Conservation (phyloP, 2,888 invertebrate species). For the Amphiduros pacificus region DNA sequence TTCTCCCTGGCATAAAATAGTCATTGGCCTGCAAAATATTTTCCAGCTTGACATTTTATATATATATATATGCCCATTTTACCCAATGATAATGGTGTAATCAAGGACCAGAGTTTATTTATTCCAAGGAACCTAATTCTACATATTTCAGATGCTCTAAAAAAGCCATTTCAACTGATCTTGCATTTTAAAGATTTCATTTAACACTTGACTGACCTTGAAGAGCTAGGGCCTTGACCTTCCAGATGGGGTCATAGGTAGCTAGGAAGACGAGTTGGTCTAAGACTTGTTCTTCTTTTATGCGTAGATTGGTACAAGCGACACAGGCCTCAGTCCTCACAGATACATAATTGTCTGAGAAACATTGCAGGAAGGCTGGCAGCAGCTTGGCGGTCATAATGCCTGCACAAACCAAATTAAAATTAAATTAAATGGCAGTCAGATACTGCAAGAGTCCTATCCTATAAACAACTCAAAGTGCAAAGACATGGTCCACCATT, state of each 20-base stretch:
- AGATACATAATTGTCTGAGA: conserved; percentile 56
- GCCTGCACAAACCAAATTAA: conserved; percentile 37
- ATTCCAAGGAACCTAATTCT: not conserved
- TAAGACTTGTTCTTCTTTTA: conserved; percentile 48
- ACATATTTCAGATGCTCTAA: too few relatives aligned
- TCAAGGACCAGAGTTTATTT: not conserved
- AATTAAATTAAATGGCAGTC: too few relatives aligned
- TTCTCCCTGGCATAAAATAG: not conserved
- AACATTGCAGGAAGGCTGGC: conserved; percentile 54
- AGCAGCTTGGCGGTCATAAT: conserved; percentile 60
- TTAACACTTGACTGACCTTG: conserved; percentile 49
- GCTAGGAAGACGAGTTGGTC: conserved; percentile 50
- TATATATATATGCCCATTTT: not conserved
- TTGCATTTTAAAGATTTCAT: not conserved
- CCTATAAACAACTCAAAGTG: too few relatives aligned
- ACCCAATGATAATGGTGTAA: not conserved
- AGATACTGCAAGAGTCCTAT: too few relatives aligned
- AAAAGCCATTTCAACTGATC: too few relatives aligned
- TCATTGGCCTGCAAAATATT: not conserved
- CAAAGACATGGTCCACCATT: too few relatives aligned
- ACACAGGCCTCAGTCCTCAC: conserved; percentile 55
- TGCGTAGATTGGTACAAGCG: conserved; percentile 50
- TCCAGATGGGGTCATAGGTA: conserved; percentile 57
- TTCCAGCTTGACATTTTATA: not conserved
- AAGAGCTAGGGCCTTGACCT: conserved; percentile 58